phyloP scores from a whole-genome alignment of 2,113 vertebrate species.

The Ailuropoda melanoleuca region DNA sequence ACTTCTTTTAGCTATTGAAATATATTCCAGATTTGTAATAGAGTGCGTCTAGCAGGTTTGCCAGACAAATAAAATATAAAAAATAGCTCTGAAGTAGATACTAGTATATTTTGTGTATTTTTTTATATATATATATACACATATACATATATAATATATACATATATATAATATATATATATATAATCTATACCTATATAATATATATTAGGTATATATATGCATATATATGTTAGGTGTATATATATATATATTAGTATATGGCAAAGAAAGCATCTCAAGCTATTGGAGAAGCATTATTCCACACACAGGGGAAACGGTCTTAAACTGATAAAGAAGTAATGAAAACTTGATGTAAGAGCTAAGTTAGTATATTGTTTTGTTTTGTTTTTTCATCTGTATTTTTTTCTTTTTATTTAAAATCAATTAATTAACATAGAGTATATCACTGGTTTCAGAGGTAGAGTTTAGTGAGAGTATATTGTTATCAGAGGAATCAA shows the following conservation, averaged over 20 bases:
- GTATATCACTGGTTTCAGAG: not conserved
- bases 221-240: not conserved
- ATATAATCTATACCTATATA: too few species aligned
- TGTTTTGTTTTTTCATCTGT: not conserved
- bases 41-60: not conserved
- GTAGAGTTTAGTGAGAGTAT: not conserved
- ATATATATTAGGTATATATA: not conserved
- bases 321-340: not conserved
- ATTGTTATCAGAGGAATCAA: not conserved
- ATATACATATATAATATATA: too few species aligned
- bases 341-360: not conserved
- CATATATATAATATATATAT: not conserved
- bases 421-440: not conserved
- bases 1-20: slow-evolving; percentile 19
- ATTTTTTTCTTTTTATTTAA: not conserved
- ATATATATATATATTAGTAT: not conserved
- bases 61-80: not conserved
- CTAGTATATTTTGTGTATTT: not conserved
- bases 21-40: not conserved
- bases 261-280: not conserved
- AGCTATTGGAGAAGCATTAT: not conserved
- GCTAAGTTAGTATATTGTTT: not conserved
- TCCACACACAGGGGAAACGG: not conserved
- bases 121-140: not conserved
- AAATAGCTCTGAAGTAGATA: not conserved